These are phyloP conservation scores for Emmelina monodactyla DNA, from an alignment of 2,888 invertebrate genomes.

Conservation along the genomic window DNA sequence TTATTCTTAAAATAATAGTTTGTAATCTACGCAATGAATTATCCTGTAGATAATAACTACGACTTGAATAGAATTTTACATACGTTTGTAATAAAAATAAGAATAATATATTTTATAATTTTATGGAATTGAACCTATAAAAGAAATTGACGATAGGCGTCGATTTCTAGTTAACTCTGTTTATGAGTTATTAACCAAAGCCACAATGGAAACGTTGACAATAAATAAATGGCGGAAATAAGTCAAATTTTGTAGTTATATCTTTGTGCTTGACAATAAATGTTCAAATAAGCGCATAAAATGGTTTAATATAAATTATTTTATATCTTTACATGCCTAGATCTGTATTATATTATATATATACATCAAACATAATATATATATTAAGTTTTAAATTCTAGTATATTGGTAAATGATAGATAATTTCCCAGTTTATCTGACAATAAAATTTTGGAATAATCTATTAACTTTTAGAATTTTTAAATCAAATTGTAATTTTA, in stretches of 20 bases:
- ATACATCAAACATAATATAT: too few relatives aligned
- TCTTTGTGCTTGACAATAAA: constrained; percentile 33
- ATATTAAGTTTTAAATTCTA: too few relatives aligned
- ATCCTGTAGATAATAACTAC: background rate
- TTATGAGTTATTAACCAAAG: constrained; percentile 4
- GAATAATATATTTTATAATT: too few relatives aligned
- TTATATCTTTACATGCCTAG: too few relatives aligned
- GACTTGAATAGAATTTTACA: background rate
- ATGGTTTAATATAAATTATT: too few relatives aligned
- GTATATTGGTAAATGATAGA: too few relatives aligned
- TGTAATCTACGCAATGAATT: too few relatives aligned
- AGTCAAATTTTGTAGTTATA: constrained; percentile 14
- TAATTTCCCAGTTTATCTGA: too few relatives aligned
- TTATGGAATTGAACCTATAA: constrained; percentile 13
- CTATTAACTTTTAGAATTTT: too few relatives aligned
- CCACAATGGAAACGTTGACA: constrained; percentile 29
- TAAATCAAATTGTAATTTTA: too few relatives aligned
- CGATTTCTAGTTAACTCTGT: background rate
- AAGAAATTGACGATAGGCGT: background rate
- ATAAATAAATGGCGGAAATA: constrained; percentile 22
- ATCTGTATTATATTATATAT: too few relatives aligned
- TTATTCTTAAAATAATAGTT: constrained; percentile 22
- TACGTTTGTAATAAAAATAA: background rate
- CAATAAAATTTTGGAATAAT: too few relatives aligned
- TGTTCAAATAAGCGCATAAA: constrained; percentile 9